These are phyloP conservation scores for Pterocles orientalis DNA, from an alignment of 2,113 vertebrate genomes.

Conservation along the genomic window DNA sequence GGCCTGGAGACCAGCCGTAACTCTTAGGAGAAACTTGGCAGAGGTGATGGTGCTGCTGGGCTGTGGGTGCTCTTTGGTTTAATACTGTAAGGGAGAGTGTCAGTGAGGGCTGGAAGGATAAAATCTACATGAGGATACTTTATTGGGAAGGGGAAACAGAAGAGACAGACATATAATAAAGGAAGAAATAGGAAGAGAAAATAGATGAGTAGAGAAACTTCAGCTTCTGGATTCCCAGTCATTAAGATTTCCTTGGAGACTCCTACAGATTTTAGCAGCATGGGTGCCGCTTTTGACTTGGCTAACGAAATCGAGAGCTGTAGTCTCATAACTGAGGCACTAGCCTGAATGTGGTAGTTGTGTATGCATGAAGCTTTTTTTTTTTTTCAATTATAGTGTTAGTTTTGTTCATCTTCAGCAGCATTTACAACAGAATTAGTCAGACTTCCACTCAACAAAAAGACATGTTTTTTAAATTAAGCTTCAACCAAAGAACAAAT, in stretches of 20 bases:
- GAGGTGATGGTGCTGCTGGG: not conserved
- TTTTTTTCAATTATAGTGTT: not conserved
- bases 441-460: conserved; percentile 2
- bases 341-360: not conserved
- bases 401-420: conserved; percentile 8
- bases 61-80: not conserved
- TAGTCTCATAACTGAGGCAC: not conserved
- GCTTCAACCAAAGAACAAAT: not conserved
- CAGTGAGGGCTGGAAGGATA: not conserved
- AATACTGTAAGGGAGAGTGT: not conserved
- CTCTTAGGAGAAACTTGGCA: not conserved
- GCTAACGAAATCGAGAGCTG: not conserved
- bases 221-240: not conserved
- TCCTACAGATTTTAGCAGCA: not conserved
- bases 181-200: not conserved
- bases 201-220: not conserved
- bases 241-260: not conserved
- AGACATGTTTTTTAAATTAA: conserved; percentile 54
- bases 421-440: conserved; percentile 20
- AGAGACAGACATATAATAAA: not conserved
- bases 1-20: not conserved
- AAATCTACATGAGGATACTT: not conserved
- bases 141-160: not conserved
- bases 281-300: not conserved
- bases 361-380: not conserved